Conservation (phyloP, 2,113 vertebrate species). For the Columbina picui region DNA sequence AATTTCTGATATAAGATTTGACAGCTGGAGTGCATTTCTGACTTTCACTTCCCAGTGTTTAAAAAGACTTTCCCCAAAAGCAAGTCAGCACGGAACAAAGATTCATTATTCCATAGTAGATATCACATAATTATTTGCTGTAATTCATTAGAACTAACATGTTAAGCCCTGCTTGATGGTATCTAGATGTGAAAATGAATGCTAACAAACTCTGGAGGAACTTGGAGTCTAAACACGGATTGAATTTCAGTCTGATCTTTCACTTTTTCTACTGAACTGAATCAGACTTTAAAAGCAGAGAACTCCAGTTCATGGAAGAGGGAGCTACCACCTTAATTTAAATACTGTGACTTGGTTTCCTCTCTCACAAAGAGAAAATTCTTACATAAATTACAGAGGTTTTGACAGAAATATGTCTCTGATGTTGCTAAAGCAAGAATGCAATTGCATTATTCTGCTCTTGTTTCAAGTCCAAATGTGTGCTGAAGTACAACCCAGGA, state of each 20-base stretch:
- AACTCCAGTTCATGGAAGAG: not conserved
- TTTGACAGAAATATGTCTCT: not conserved
- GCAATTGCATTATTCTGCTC: not conserved
- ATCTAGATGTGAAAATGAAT: not conserved
- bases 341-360: not conserved
- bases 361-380: not conserved
- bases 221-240: not conserved
- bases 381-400: not conserved
- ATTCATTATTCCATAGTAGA: not conserved
- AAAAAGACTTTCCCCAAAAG: not conserved
- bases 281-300: not conserved
- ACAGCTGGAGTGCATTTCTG: not conserved
- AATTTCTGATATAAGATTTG: not conserved
- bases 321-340: not conserved
- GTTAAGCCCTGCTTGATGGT: not conserved
- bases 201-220: not conserved
- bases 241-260: conserved; percentile 4
- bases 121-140: not conserved
- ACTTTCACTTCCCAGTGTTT: not conserved
- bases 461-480: not conserved
- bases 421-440: not conserved
- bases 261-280: not conserved
- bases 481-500: not conserved
- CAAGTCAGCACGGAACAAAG: not conserved
- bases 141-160: conserved; percentile 23